Percentiles rank a stretch among this genome's conserved stretches.
Conservation (phyloP, 2,113 vertebrate species). For the Orthonyx spaldingii region DNA sequence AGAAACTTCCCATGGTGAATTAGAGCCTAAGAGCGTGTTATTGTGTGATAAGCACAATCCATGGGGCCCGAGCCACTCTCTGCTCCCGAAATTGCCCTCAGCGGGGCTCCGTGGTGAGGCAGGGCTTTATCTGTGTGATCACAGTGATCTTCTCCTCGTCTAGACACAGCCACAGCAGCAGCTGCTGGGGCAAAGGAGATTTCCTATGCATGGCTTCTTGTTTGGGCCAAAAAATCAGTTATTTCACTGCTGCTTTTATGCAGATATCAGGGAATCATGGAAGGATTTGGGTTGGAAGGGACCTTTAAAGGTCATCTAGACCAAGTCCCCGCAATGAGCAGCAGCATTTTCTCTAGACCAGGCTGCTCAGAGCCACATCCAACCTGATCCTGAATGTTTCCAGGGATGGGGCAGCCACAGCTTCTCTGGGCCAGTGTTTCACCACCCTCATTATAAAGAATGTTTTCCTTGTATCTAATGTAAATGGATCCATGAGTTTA, state of each 20-base stretch:
- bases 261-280: background rate
- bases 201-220: background rate
- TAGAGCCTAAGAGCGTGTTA: slow-evolving; percentile 3
- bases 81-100: background rate
- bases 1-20: slow-evolving; percentile 35
- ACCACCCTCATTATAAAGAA: background rate
- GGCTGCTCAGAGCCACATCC: background rate
- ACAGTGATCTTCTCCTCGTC: background rate
- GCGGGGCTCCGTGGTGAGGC: background rate
- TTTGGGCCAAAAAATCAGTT: background rate
- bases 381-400: background rate
- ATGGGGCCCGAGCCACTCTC: background rate
- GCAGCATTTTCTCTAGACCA: background rate
- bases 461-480: no score
- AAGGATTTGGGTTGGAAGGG: background rate
- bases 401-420: background rate
- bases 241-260: background rate
- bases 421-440: background rate
- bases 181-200: background rate
- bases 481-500: no score
- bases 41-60: slow-evolving; percentile 37
- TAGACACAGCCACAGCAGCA: background rate
- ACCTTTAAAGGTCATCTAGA: background rate
- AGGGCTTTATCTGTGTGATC: background rate
- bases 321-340: background rate